Percentiles rank a stretch among this genome's conserved stretches.
phyloP scores from a whole-genome alignment of 2,888 invertebrate species.

The Vannuccia rotundouncinata region DNA sequence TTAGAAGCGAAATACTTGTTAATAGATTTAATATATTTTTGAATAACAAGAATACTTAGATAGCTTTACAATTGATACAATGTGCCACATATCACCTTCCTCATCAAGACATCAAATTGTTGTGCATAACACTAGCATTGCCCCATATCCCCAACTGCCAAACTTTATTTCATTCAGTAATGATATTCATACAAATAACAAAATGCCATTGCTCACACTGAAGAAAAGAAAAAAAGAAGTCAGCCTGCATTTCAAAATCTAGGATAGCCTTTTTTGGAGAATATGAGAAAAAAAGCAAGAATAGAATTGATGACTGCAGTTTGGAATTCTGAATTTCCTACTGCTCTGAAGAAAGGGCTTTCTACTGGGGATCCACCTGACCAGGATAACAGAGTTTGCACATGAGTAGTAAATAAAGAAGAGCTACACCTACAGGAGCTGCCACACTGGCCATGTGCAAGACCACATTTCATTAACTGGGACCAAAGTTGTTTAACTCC shows the following conservation, averaged over 20 bases:
- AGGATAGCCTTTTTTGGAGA: not conserved
- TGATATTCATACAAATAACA: not conserved
- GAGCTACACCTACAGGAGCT: not conserved
- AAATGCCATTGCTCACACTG: not conserved
- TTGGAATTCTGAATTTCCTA: not conserved
- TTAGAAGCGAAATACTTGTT: too few species aligned
- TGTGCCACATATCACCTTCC: slow-evolving; percentile 4
- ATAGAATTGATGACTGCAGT: not conserved
- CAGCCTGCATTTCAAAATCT: not conserved
- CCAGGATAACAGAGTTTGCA: not conserved
- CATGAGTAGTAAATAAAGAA: not conserved
- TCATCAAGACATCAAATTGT: not conserved
- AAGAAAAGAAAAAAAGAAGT: not conserved
- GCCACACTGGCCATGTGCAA: not conserved
- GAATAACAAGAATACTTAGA: not conserved
- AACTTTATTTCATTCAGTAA: not conserved
- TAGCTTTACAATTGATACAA: not conserved
- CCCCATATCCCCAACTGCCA: not conserved
- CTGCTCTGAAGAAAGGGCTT: not conserved
- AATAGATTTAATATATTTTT: too few species aligned
- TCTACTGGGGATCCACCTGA: not conserved
- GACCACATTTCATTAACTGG: not conserved
- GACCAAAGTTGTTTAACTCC: not conserved
- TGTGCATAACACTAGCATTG: slow-evolving; percentile 6
- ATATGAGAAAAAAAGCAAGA: not conserved